Conservation (phyloP, 2,113 vertebrate species). For the Alaudala cheleensis region DNA sequence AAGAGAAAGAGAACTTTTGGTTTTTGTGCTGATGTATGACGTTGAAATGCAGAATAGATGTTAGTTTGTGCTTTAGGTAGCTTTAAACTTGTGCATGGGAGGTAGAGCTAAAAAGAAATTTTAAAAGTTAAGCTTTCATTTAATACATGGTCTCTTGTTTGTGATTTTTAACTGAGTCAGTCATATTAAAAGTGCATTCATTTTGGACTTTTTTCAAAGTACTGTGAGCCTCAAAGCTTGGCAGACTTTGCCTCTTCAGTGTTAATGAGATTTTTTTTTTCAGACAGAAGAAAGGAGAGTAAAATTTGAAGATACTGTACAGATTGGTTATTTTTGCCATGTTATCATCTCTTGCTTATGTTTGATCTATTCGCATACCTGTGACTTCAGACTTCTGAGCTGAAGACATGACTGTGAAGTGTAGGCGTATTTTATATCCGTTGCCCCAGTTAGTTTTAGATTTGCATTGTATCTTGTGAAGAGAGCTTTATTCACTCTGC, state of each 20-base stretch:
- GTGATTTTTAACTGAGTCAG: background rate
- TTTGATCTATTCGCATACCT: slow-evolving; percentile 55
- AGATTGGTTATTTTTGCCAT: slow-evolving; percentile 9
- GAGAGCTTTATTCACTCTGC: slow-evolving; percentile 5
- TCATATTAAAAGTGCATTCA: background rate
- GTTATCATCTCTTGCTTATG: background rate
- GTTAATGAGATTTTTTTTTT: slow-evolving; percentile 30
- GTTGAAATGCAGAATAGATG: background rate
- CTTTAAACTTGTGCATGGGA: background rate
- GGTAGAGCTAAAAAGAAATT: background rate
- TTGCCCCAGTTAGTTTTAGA: slow-evolving; percentile 36
- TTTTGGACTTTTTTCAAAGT: slow-evolving; percentile 1
- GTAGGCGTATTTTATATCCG: slow-evolving; percentile 17
- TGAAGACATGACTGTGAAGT: slow-evolving; percentile 26
- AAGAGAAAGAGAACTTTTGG: background rate
- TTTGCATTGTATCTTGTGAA: slow-evolving; percentile 39
- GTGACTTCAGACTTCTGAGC: slow-evolving; percentile 26
- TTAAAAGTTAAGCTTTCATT: background rate
- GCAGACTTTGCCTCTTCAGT: background rate
- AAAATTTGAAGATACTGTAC: background rate
- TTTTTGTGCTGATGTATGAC: background rate
- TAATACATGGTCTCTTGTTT: background rate
- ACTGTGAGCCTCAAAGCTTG: background rate
- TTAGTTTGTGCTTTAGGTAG: background rate
- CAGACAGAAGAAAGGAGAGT: background rate